A percentile compares a stretch with the other conserved stretches of the same genome.
Conservation (phyloP, 2,113 vertebrate genomes). For the Campylomormyrus numenius region DNA sequence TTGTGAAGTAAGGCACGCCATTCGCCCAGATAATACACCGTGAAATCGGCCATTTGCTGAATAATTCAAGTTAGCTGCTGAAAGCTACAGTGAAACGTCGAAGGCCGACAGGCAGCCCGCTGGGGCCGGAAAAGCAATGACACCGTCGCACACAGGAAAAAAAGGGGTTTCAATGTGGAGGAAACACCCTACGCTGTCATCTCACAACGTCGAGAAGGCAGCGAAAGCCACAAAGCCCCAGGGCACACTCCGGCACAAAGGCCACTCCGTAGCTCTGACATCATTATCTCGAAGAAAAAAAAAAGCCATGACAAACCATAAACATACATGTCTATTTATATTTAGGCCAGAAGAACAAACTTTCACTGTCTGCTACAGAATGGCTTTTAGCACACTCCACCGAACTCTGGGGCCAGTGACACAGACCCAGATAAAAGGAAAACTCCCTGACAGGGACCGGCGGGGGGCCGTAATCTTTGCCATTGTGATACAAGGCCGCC, state of each 20-base stretch:
- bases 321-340: neutral
- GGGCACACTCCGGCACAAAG: neutral
- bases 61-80: neutral
- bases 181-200: neutral
- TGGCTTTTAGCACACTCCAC: neutral
- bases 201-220: neutral
- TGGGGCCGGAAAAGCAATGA: neutral
- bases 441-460: constrained; percentile 20
- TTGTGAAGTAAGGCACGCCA: neutral
- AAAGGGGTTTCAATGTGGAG: neutral
- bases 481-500: constrained; percentile 44
- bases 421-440: constrained; percentile 25
- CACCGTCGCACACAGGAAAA: neutral
- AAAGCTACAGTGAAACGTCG: neutral
- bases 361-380: neutral
- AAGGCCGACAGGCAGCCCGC: neutral
- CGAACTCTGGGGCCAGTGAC: constrained; percentile 12
- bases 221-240: neutral
- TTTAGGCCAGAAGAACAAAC: neutral
- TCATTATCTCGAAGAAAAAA: neutral
- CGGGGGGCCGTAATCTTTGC: constrained; percentile 45
- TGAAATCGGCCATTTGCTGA: neutral
- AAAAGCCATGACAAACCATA: neutral
- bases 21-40: neutral
- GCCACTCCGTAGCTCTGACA: neutral